Evolutionary conservation across 2,888 invertebrate species (phyloP).

Genomic region (Calameuta pallipes): DNA sequence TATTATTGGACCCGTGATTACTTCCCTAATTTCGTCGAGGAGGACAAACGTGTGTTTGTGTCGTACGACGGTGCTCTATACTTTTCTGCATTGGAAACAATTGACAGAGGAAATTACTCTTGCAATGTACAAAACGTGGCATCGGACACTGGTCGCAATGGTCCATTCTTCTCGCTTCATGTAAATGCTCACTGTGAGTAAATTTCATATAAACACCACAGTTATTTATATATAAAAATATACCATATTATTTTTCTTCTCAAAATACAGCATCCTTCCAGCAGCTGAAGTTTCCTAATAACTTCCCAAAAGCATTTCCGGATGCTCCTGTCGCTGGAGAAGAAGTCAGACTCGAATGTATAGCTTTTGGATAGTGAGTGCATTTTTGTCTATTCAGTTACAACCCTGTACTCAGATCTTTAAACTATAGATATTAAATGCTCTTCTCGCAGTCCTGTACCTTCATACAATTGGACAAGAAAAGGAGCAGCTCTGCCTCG

Average conservation of each 20-base stretch:
- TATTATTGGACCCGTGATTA: slow-evolving; percentile 93
- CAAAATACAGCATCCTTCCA: slow-evolving; percentile 80
- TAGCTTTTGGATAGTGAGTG: slow-evolving; percentile 92
- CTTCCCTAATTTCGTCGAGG: slow-evolving; percentile 93
- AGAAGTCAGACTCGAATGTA: slow-evolving; percentile 92
- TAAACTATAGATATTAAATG: slow-evolving; percentile 8
- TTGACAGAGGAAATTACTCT: slow-evolving; percentile 90
- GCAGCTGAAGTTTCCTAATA: slow-evolving; percentile 91
- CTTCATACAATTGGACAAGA: slow-evolving; percentile 93
- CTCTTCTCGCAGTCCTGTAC: slow-evolving; percentile 76
- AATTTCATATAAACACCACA: slow-evolving; percentile 6
- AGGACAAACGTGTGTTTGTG: slow-evolving; percentile 92
- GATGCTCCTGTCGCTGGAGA: slow-evolving; percentile 91
- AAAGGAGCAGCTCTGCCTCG: slow-evolving; percentile 79
- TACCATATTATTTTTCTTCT: slow-evolving; percentile 11
- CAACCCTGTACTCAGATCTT: neutral
- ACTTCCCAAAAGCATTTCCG: slow-evolving; percentile 95
- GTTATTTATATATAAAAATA: slow-evolving; percentile 2
- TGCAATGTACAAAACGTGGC: slow-evolving; percentile 91
- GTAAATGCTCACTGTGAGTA: slow-evolving; percentile 83
- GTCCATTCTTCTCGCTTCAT: slow-evolving; percentile 85
- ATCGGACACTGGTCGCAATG: slow-evolving; percentile 88
- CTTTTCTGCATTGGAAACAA: slow-evolving; percentile 91
- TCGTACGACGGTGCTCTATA: slow-evolving; percentile 94
- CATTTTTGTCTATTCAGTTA: slow-evolving; percentile 16